Percentiles rank a stretch among this genome's conserved stretches.
Evolutionary conservation across 1,140 invertebrate genomes (phyloP).

Genomic region (Caenorhabditis briggsae): DNA sequence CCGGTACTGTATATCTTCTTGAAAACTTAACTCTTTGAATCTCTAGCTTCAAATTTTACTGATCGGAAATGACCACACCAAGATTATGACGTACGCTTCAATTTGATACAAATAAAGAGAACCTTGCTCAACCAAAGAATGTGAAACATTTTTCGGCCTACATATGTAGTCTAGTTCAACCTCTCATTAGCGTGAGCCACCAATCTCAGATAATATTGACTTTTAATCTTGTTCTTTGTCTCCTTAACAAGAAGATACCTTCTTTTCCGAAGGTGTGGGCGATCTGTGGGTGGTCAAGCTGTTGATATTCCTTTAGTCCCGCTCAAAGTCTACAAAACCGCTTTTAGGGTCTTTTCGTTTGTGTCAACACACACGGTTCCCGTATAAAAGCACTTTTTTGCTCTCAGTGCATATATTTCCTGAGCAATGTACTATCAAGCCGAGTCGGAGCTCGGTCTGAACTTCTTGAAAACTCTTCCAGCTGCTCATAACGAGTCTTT

Average conservation of each 20-base stretch:
- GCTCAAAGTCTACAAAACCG: background rate
- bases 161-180: background rate
- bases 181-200: background rate
- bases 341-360: background rate
- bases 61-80: too few relatives aligned
- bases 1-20: too few relatives aligned
- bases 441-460: conserved; percentile 36
- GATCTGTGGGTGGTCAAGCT: conserved; percentile 27
- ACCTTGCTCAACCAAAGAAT: too few relatives aligned
- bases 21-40: too few relatives aligned
- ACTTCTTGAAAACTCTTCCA: conserved; percentile 21
- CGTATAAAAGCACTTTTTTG: background rate
- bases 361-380: background rate
- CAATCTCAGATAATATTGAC: background rate
- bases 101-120: too few relatives aligned
- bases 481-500: conserved; percentile 24
- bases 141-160: too few relatives aligned
- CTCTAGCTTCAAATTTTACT: too few relatives aligned
- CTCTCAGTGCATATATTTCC: background rate
- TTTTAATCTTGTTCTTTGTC: background rate
- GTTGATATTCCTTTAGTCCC: background rate
- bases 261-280: background rate
- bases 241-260: background rate
- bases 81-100: too few relatives aligned
- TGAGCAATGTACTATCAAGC: conserved; percentile 1